Conservation (phyloP, 1,140 invertebrate species). For the Drosophila bocki region DNA sequence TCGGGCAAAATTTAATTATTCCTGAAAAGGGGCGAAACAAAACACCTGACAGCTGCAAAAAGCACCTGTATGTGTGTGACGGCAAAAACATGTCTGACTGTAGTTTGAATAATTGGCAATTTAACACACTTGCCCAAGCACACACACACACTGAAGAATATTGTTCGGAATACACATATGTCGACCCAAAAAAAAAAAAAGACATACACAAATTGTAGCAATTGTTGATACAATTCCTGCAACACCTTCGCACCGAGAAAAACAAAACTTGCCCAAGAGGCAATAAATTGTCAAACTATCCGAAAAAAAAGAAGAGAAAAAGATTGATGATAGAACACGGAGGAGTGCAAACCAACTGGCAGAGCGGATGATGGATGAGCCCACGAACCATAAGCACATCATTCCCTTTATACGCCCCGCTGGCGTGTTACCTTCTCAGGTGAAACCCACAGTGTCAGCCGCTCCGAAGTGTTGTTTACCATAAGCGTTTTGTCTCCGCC, state of each 20-base stretch:
- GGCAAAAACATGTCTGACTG: constrained; percentile 58
- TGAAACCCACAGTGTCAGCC: constrained; percentile 55
- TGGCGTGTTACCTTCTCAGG: constrained; percentile 34
- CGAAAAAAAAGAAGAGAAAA: constrained; percentile 34
- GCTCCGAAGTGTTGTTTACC: constrained; percentile 66
- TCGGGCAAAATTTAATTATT: constrained; percentile 70
- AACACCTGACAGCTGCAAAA: constrained; percentile 42
- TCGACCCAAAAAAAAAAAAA: constrained; percentile 27
- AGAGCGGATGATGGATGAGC: constrained; percentile 70
- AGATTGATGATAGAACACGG: constrained; percentile 71
- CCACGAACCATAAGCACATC: constrained; percentile 51
- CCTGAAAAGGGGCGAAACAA: constrained; percentile 20
- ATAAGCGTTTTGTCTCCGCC: constrained; percentile 38
- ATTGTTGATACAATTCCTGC: constrained; percentile 38
- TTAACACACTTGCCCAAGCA: constrained; percentile 47
- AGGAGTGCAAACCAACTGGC: constrained; percentile 65
- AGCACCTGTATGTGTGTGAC: background rate
- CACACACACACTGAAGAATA: constrained; percentile 21
- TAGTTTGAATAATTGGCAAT: constrained; percentile 78
- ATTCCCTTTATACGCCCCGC: background rate
- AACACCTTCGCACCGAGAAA: constrained; percentile 19
- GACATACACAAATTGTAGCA: constrained; percentile 55
- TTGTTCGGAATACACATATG: constrained; percentile 12
- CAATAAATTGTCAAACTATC: constrained; percentile 59
- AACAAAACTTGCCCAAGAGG: constrained; percentile 32